Base-by-base conservation (phyloP, 2,113 vertebrate genomes). In the Rhadina sibilatrix region DNA sequence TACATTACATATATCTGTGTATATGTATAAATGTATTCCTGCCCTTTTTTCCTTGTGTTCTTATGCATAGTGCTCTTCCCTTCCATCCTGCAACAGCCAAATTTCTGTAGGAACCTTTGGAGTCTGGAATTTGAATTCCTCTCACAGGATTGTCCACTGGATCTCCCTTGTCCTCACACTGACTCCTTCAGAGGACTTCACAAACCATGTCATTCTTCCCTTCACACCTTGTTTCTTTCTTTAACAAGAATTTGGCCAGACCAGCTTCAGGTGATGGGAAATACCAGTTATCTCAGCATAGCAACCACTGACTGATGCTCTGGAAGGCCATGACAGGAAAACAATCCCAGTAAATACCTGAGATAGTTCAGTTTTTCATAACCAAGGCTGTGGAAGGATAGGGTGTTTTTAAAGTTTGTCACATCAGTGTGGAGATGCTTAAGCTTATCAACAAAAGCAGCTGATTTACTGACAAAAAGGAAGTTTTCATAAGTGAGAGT, bases 341-440 rank as follows among this genome's bases (percentile, higher is more conserved):
- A 23, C 38, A 38, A 5, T 6, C 38, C 33, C 53, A 68, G 6
- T 56, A 50, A 77, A 64, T 10, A 33, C 14, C 35, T 50, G 33
- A 46, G 16, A 28, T 84, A 79, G 3, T 47, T 80, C 52, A 46
- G 12, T 27, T 68, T 83, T 72, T 42, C 56, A 38, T 52, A 89
- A 35, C 5, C 20, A 65, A 61, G 30, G 30, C 60, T 61, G 16
- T 52, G 47, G 30, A 54, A 64, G 5, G 14, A 49, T 4, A 17
- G 0, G 4, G 1, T 42, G 6, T 0, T 37, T 18, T 78, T 28
- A 12, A 8, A 44, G 8, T 71, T 11, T 3, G 1, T 59, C 33
- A n/a, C 17, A 46, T 63, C 31, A 60, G 27, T 47, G n/a, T 59
- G 30, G 6, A 50, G 12, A 10, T 56, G 13, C 23, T 84, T 46